Conservation (phyloP, 2,113 vertebrate genomes). For the Riparia riparia region DNA sequence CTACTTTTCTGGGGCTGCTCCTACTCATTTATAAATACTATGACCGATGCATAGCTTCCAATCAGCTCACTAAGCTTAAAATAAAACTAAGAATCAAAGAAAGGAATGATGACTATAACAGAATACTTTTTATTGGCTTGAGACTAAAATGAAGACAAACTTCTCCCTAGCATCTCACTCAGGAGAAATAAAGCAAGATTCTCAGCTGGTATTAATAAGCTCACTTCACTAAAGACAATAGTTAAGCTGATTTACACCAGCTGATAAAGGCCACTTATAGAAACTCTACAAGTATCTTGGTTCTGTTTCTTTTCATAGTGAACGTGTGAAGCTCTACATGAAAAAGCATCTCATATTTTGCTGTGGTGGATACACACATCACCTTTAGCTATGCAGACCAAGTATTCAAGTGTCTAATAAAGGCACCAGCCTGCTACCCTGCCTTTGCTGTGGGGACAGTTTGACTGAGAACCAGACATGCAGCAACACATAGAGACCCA, state of each 20-base stretch:
- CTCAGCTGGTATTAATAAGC: not conserved
- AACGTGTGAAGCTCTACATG: not conserved
- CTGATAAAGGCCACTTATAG: not conserved
- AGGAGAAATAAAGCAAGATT: not conserved
- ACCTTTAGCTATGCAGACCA: not conserved
- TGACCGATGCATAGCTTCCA: not conserved
- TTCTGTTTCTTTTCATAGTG: not conserved
- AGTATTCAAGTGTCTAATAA: not conserved
- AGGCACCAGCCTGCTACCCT: constrained; percentile 40
- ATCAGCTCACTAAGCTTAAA: not conserved
- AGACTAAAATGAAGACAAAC: not conserved
- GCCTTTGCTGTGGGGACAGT: not conserved
- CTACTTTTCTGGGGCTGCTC: not conserved
- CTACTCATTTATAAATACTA: not conserved
- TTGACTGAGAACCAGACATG: not conserved
- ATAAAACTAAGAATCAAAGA: not conserved
- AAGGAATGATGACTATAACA: not conserved
- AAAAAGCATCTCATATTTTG: not conserved
- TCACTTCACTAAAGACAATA: not conserved
- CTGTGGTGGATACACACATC: not conserved
- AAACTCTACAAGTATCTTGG: not conserved
- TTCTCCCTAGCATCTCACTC: not conserved
- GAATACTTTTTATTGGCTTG: not conserved
- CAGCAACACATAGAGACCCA: not conserved
- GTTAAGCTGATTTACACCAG: not conserved